phyloP scores from a whole-genome alignment of 2,113 vertebrate genomes.

The Atrichornis clamosus region DNA sequence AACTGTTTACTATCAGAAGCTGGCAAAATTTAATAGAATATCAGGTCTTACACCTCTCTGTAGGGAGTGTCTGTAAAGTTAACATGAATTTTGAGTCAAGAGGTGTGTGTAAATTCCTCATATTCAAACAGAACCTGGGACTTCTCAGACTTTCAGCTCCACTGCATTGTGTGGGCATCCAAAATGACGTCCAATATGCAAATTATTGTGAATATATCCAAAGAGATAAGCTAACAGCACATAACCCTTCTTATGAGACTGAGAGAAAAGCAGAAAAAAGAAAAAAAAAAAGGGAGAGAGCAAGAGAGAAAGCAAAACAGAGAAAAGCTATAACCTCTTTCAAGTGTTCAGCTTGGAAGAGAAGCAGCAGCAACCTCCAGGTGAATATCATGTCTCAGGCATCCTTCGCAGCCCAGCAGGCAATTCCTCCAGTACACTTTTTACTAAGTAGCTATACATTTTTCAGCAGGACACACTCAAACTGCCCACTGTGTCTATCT shows the following conservation, averaged over 20 bases:
- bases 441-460: not conserved
- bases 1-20: not conserved
- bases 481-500: too few species aligned
- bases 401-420: not conserved
- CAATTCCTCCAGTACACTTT: not conserved
- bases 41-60: not conserved
- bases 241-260: not conserved
- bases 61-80: not conserved
- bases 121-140: not conserved
- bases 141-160: not conserved
- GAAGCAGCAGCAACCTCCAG: not conserved
- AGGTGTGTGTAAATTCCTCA: not conserved
- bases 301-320: not conserved
- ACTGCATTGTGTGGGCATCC: not conserved
- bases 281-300: not conserved
- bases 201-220: not conserved
- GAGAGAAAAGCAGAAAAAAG: not conserved
- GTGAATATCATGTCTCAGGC: too few species aligned
- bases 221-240: not conserved
- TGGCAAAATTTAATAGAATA: not conserved
- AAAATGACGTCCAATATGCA: not conserved
- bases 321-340: not conserved
- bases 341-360: not conserved
- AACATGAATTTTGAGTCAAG: not conserved
- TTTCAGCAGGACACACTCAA: not conserved